Percentiles rank a stretch among this genome's conserved stretches.
phyloP scores from a whole-genome alignment of 2,797 vertebrate genomes.

The Periophthalmus magnuspinnatus region DNA sequence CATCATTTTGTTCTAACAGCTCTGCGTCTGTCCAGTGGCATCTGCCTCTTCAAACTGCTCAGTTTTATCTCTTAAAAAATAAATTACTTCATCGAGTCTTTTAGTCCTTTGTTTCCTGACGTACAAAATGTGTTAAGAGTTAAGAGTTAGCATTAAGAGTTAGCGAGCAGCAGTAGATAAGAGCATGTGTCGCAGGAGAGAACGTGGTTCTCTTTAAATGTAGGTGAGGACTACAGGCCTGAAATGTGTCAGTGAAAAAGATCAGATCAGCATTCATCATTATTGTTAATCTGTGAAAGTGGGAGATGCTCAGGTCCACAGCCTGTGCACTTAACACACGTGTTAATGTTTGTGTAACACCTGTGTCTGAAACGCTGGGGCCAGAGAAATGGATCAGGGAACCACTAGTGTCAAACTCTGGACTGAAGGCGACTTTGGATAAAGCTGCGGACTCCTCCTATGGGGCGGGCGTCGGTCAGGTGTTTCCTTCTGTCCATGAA shows the following conservation, averaged over 20 bases:
- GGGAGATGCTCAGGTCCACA: slow-evolving; percentile 25
- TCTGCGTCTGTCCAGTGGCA: slow-evolving; percentile 64
- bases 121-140: slow-evolving; percentile 68
- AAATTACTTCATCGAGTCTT: slow-evolving; percentile 59
- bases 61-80: slow-evolving; percentile 60
- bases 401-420: slow-evolving; percentile 75
- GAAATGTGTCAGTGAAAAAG: slow-evolving; percentile 85
- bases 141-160: slow-evolving; percentile 74
- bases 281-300: slow-evolving; percentile 32
- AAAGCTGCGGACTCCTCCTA: slow-evolving; percentile 90
- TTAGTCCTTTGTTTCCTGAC: slow-evolving; percentile 46
- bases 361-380: background rate
- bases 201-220: slow-evolving; percentile 59
- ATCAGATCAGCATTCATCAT: slow-evolving; percentile 82
- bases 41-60: slow-evolving; percentile 64
- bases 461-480: slow-evolving; percentile 95
- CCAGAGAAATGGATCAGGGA: background rate
- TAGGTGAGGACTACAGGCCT: slow-evolving; percentile 58
- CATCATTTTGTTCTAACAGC: slow-evolving; percentile 73
- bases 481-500: slow-evolving; percentile 98
- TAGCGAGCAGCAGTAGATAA: slow-evolving; percentile 88
- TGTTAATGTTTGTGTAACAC: too few species aligned
- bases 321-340: slow-evolving; percentile 2
- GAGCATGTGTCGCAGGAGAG: slow-evolving; percentile 65
- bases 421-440: slow-evolving; percentile 92